Percentiles rank a stretch among this genome's conserved stretches.
These are phyloP conservation scores for Chaetophractus vellerosus DNA, from an alignment of 2,797 vertebrate genomes.

Conservation along the genomic window DNA sequence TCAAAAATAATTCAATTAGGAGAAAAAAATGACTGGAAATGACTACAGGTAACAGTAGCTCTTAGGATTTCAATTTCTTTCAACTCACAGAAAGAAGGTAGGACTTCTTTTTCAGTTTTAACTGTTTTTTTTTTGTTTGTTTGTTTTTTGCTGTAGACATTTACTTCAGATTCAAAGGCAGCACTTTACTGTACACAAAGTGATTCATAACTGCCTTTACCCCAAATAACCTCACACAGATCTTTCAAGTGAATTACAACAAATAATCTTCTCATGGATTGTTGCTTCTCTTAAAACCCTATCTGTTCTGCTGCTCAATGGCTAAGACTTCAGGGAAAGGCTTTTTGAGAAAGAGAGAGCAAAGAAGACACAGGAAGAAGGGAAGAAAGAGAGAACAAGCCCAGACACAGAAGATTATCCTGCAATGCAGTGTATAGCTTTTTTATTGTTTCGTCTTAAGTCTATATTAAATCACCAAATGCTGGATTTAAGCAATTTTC, in stretches of 20 bases:
- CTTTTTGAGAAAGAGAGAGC: background rate
- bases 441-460: constrained; percentile 26
- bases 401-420: background rate
- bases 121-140: no score
- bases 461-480: constrained; percentile 25
- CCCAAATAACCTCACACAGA: background rate
- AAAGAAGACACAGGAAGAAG: background rate
- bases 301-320: background rate
- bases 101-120: background rate
- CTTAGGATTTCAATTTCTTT: constrained; percentile 17
- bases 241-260: background rate
- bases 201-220: background rate
- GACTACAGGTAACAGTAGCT: background rate
- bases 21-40: background rate
- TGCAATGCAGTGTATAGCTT: fast-evolving
- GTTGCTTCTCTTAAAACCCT: background rate
- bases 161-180: background rate
- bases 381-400: background rate
- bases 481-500: background rate
- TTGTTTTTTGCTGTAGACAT: background rate
- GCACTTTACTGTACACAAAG: background rate
- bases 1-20: constrained; percentile 29
- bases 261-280: background rate
- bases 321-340: background rate
- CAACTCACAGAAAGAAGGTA: constrained; percentile 4